Evolutionary conservation across 2,113 vertebrate species (phyloP).

Genomic region (Anolis carolinensis): DNA sequence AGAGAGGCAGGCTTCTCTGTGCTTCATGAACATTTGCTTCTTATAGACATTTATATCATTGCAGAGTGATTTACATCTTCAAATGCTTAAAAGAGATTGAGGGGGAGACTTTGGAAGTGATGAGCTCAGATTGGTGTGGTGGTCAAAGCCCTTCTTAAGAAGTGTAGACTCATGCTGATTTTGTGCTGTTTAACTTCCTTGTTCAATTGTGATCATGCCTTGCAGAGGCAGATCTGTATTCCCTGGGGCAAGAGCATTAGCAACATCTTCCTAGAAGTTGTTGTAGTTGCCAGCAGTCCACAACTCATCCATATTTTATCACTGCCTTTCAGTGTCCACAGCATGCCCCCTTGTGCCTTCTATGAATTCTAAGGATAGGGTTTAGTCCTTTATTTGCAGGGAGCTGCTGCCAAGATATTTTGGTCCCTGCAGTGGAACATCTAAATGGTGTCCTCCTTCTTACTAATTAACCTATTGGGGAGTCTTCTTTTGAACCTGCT

Average conservation of each 20-base stretch:
- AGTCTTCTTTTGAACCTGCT: neutral
- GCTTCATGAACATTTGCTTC: constrained; percentile 41
- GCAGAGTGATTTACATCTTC: constrained; percentile 2
- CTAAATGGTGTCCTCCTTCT: neutral
- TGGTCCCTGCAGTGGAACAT: neutral
- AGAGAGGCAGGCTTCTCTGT: constrained; percentile 38
- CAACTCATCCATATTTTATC: neutral
- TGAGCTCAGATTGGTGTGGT: neutral
- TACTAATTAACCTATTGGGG: neutral
- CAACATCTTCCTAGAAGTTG: neutral
- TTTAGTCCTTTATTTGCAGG: neutral
- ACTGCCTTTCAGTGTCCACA: neutral
- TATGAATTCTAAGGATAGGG: neutral
- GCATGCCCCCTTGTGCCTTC: neutral
- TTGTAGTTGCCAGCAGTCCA: neutral
- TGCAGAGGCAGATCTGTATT: neutral
- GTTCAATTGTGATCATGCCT: neutral
- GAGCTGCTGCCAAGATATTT: neutral
- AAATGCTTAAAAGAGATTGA: neutral
- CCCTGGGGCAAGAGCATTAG: too few species aligned
- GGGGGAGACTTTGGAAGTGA: neutral
- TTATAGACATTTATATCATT: constrained; percentile 1
- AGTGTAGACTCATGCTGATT: neutral
- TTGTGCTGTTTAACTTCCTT: neutral
- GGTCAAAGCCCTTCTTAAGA: neutral